Evolutionary conservation across 2,888 invertebrate genomes (phyloP).

Genomic region (Hylaea fasciaria): DNA sequence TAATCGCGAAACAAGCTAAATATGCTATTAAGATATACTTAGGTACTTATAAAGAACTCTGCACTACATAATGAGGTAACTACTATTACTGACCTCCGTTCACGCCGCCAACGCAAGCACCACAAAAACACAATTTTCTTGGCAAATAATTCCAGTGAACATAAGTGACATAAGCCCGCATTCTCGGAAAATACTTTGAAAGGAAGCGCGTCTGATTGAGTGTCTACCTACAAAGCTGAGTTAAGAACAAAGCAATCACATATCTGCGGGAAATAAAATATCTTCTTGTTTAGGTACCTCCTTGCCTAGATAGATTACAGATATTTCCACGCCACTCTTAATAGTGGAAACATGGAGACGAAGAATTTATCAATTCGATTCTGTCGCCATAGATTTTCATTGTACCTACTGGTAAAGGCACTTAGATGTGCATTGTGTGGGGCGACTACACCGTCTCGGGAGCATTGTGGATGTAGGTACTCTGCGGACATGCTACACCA

Average conservation of each 20-base stretch:
- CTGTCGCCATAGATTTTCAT: constrained; percentile 26
- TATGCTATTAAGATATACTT: no score
- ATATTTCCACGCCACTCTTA: constrained; percentile 27
- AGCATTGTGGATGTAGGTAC: constrained; percentile 21
- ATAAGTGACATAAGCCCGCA: constrained; percentile 23
- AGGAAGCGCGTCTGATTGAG: constrained; percentile 33
- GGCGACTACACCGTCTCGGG: constrained; percentile 14
- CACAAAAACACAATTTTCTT: constrained; percentile 30
- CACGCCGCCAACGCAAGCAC: constrained; percentile 5
- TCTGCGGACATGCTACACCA: constrained; percentile 26
- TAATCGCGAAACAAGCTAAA: no score
- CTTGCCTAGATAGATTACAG: constrained; percentile 12
- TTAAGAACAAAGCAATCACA: constrained; percentile 31
- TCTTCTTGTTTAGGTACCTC: constrained; percentile 22
- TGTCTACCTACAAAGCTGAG: constrained; percentile 30
- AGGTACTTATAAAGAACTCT: no score
- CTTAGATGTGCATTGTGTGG: constrained; percentile 12
- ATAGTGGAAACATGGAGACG: constrained; percentile 16
- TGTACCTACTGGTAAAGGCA: constrained; percentile 22
- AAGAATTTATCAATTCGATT: constrained; percentile 16
- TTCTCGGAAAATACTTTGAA: constrained; percentile 30
- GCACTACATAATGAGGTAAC: no score
- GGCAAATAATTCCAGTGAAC: constrained; percentile 21
- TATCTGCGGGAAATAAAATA: constrained; percentile 27
- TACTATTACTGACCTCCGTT: constrained; percentile 5